Percentiles rank a stretch among this genome's conserved stretches.
These are phyloP conservation scores for Pyralis farinalis DNA, from an alignment of 2,888 invertebrate species.

Conservation along the genomic window DNA sequence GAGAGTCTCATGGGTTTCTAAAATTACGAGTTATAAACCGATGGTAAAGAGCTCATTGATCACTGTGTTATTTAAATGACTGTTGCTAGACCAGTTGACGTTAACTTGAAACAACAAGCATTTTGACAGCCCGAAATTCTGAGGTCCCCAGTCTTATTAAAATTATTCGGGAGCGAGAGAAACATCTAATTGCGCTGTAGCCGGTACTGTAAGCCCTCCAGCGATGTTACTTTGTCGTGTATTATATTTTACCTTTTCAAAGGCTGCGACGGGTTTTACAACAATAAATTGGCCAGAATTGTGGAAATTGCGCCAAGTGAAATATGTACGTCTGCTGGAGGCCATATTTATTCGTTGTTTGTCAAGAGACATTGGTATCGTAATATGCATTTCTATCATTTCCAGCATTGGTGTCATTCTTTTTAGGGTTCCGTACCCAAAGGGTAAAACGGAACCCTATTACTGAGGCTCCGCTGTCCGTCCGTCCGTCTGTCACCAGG, in stretches of 20 bases:
- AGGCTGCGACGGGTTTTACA: slow-evolving; percentile 12
- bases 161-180: slow-evolving; percentile 4
- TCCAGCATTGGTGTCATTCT: too few relatives aligned
- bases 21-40: neutral
- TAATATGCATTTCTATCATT: slow-evolving; percentile 14
- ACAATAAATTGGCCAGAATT: slow-evolving; percentile 22
- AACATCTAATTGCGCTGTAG: slow-evolving; percentile 7
- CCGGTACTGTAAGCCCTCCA: neutral
- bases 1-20: too few relatives aligned
- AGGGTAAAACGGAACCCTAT: too few relatives aligned
- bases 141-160: slow-evolving; percentile 5
- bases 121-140: slow-evolving; percentile 3
- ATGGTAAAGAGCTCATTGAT: neutral
- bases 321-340: slow-evolving; percentile 19
- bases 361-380: slow-evolving; percentile 23
- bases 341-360: slow-evolving; percentile 24
- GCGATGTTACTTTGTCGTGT: slow-evolving; percentile 9
- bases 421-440: too few relatives aligned
- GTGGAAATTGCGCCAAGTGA: slow-evolving; percentile 22
- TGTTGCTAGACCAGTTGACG: neutral
- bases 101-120: slow-evolving; percentile 7
- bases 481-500: too few relatives aligned
- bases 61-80: slow-evolving; percentile 2
- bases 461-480: too few relatives aligned
- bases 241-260: slow-evolving; percentile 13